Evolutionary conservation across 2,113 vertebrate genomes (phyloP), one percentile per base, ranked within the genome.

Genomic region (Eurypyga helias): DNA sequence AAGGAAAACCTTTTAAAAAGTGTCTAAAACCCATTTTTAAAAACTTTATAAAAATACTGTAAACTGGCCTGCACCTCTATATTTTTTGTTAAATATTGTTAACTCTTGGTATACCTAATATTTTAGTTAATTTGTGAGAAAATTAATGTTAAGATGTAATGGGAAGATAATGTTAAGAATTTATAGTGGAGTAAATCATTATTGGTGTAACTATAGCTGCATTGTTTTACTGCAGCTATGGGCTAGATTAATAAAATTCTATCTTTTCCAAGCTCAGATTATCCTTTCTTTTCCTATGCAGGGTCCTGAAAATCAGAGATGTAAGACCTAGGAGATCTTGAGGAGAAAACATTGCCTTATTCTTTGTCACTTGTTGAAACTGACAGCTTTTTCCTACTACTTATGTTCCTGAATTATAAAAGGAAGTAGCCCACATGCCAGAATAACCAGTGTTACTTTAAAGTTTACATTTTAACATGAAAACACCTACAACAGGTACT

Each of bases 21-120:
- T 3, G 19, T 82, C 62, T 36, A 17, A 61, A 33, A 0, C 5
- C 0, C 0, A 7, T 55, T 54, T 52, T 72, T 9, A 10, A 17
- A 10, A 31, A 31, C 13, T 21, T 60, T 29, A 6, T 2, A 20
- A 34, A 66, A 49, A 46, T 28, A 26, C 23, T 72, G 8, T 10
- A 72, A 72, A 10, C 6, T 61, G 78, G 4, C 9, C 10, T 48
- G 6, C 4, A 36, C 25, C 58, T 64, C 23, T 54, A 2, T 58
- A 33, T 65, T 66, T 80, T 70, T n/a, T 45, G 10, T n/a, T n/a
- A 45, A 26, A 67, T 41, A 52, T 60, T 51, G 9, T 24, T 64
- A 54, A 21, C 9, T 66, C 5, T 28, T 61, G 6, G 8, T 46
- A 51, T 61, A 19, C 7, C 13, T 45, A 55, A 23, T 34, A 45